Evolutionary conservation across 2,797 vertebrate genomes (phyloP).

Genomic region (Trematocara caparti): DNA sequence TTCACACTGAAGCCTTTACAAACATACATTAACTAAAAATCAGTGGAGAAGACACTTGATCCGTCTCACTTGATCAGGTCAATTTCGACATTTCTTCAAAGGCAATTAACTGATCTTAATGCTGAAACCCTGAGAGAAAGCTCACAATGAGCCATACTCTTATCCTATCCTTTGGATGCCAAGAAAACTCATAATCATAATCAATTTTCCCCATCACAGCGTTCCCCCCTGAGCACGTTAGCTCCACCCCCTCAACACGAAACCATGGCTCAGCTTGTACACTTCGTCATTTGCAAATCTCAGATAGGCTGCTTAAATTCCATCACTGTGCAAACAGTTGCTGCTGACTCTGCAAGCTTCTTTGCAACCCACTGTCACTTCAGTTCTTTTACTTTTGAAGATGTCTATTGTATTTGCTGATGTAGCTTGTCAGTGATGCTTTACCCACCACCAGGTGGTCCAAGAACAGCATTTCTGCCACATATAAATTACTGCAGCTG

Average conservation of each 20-base stretch:
- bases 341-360: not conserved
- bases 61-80: not conserved
- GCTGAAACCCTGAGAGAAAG: not conserved
- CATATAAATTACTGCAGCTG: not conserved
- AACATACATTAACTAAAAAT: not conserved
- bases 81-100: not conserved
- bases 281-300: not conserved
- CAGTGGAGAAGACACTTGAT: not conserved
- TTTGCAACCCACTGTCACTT: not conserved
- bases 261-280: not conserved
- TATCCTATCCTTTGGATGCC: not conserved
- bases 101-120: not conserved
- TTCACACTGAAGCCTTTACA: not conserved
- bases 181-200: not conserved
- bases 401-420: not conserved
- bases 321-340: not conserved
- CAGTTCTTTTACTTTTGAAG: not conserved
- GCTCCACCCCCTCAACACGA: not conserved
- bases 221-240: not conserved
- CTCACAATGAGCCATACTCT: not conserved
- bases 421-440: not conserved
- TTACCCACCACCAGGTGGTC: not conserved
- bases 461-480: not conserved
- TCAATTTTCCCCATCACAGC: not conserved
- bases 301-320: not conserved